A percentile compares a stretch with the other conserved stretches of the same genome.
phyloP scores from a whole-genome alignment of 2,888 invertebrate species.

The Ecdyonurus torrentis region DNA sequence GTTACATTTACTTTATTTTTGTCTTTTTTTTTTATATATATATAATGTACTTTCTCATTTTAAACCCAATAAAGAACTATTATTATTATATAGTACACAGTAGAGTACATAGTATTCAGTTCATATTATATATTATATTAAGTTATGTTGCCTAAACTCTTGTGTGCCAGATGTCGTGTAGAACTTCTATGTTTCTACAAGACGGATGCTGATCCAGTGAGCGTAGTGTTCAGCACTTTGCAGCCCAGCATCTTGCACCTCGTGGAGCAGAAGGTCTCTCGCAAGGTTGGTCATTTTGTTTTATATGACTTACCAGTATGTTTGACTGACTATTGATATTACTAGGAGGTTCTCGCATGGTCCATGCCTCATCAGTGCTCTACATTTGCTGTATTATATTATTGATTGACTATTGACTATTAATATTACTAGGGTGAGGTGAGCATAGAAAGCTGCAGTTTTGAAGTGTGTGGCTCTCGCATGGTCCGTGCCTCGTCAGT shows the following conservation, averaged over 20 bases:
- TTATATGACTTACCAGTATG: too few relatives aligned
- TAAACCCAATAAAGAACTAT: not conserved
- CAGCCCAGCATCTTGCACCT: constrained; percentile 54
- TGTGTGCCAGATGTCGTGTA: constrained; percentile 41
- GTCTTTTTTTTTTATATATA: not conserved
- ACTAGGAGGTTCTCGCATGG: too few relatives aligned
- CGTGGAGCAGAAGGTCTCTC: constrained; percentile 64
- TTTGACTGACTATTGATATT: too few relatives aligned
- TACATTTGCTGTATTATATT: too few relatives aligned
- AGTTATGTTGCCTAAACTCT: constrained; percentile 9
- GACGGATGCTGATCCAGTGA: constrained; percentile 77
- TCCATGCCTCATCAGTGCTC: too few relatives aligned
- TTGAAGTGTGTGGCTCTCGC: too few relatives aligned
- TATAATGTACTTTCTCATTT: not conserved
- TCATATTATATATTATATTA: constrained; percentile 17
- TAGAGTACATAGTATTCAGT: constrained; percentile 6
- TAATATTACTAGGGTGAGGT: too few relatives aligned
- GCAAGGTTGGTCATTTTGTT: constrained; percentile 43
- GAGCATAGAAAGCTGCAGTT: too few relatives aligned
- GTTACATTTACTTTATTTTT: too few relatives aligned
- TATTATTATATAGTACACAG: not conserved
- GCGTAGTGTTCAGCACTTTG: constrained; percentile 55
- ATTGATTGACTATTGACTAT: too few relatives aligned
- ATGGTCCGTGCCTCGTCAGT: too few relatives aligned
- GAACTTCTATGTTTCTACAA: constrained; percentile 64